These are phyloP conservation scores for Agriopis aurantiaria DNA, from an alignment of 2,888 invertebrate genomes.

Conservation along the genomic window DNA sequence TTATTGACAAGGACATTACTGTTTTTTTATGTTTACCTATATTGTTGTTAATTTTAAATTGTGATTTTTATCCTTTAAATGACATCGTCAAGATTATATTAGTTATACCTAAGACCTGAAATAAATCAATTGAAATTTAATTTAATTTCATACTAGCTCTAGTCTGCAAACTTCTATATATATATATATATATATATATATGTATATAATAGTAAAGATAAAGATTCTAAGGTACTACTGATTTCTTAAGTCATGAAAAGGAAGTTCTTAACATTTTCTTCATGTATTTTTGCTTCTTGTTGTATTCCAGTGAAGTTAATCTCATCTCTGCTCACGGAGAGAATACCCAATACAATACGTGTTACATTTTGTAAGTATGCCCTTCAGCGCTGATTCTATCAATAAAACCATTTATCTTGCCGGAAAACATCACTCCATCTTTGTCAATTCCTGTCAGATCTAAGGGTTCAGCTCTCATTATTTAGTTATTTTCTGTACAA, in stretches of 20 bases:
- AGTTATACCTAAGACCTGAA: too few relatives aligned
- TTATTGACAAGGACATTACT: too few relatives aligned
- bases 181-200: too few relatives aligned
- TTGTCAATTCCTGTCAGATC: constrained; percentile 9
- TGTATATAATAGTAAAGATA: too few relatives aligned
- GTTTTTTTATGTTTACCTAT: too few relatives aligned
- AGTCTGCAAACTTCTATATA: constrained; percentile 16
- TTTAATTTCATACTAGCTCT: constrained; percentile 29
- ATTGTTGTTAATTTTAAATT: too few relatives aligned
- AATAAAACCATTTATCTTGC: constrained; percentile 14
- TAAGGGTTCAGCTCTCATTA: not conserved
- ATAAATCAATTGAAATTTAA: not conserved
- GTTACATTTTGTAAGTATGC: constrained; percentile 6
- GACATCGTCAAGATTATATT: too few relatives aligned
- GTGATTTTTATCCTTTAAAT: too few relatives aligned
- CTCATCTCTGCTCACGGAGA: not conserved
- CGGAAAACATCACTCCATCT: constrained; percentile 11
- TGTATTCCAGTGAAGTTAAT: constrained; percentile 2
- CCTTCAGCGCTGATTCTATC: constrained; percentile 5
- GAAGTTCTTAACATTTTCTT: too few relatives aligned
- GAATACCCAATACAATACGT: constrained; percentile 8
- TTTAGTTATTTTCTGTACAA: not conserved
- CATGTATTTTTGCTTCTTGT: not conserved
- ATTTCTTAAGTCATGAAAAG: too few relatives aligned
- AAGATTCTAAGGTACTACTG: too few relatives aligned